phyloP scores from a whole-genome alignment of 2,888 invertebrate genomes.

The Drosophila emarginata region DNA sequence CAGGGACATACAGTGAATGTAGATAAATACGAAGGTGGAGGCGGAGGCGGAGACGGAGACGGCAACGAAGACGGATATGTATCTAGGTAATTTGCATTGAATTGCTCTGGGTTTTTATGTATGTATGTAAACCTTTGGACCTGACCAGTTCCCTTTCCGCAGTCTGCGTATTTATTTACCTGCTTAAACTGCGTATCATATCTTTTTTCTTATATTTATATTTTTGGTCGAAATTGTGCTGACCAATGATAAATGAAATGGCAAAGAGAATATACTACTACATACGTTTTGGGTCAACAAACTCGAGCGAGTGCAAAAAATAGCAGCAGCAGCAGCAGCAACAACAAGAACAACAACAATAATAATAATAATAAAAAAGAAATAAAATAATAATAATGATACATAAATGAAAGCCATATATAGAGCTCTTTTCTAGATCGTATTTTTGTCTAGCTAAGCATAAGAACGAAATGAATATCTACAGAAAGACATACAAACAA shows the following conservation, averaged over 20 bases:
- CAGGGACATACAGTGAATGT: not conserved
- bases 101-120: conserved; percentile 8
- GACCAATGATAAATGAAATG: conserved; percentile 23
- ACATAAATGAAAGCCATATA: conserved; percentile 24
- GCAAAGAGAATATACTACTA: conserved; percentile 41
- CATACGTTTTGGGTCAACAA: conserved; percentile 36
- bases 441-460: conserved; percentile 32
- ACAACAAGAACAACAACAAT: not conserved
- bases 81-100: conserved; percentile 72
- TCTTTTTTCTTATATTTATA: conserved; percentile 51
- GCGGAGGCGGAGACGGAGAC: not conserved
- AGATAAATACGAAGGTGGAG: not conserved
- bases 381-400: conserved; percentile 15
- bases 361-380: conserved; percentile 23
- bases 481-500: conserved; percentile 18
- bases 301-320: conserved; percentile 36
- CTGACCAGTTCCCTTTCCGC: conserved; percentile 28
- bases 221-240: conserved; percentile 51
- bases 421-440: conserved; percentile 21
- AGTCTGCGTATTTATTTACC: conserved; percentile 20
- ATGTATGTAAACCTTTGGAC: conserved; percentile 57
- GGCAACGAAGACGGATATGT: conserved; percentile 63
- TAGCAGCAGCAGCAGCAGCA: conserved; percentile 9
- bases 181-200: conserved; percentile 52
- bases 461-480: conserved; percentile 2